Evolutionary conservation across 2,888 invertebrate species (phyloP).

Genomic region (Tuta absoluta): DNA sequence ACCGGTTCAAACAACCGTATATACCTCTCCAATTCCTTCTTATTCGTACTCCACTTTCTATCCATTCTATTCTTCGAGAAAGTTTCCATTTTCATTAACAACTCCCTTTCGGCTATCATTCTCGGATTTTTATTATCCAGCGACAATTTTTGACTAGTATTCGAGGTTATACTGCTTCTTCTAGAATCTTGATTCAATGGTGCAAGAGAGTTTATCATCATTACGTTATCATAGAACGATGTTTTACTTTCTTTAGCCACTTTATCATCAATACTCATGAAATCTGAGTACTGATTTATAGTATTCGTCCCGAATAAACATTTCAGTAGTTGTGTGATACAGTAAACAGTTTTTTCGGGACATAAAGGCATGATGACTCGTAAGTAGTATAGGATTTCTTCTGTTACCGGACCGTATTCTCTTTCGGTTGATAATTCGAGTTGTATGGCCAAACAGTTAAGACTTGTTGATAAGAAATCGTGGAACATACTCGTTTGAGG

Average conservation of each 20-base stretch:
- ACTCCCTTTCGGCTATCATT: slow-evolving; percentile 62
- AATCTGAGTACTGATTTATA: slow-evolving; percentile 69
- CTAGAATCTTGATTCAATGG: slow-evolving; percentile 48
- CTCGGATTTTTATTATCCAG: slow-evolving; percentile 60
- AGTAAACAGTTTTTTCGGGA: slow-evolving; percentile 85
- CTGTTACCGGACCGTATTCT: slow-evolving; percentile 88
- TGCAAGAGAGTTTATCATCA: slow-evolving; percentile 54
- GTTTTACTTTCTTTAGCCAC: slow-evolving; percentile 31
- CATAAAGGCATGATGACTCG: slow-evolving; percentile 86
- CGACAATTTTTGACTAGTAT: slow-evolving; percentile 61
- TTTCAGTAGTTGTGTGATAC: slow-evolving; percentile 89
- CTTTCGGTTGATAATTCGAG: slow-evolving; percentile 85
- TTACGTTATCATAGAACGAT: slow-evolving; percentile 61
- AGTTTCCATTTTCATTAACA: slow-evolving; percentile 70
- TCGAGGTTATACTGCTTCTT: slow-evolving; percentile 59
- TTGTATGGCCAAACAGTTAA: slow-evolving; percentile 85
- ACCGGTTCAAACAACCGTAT: slow-evolving; percentile 97
- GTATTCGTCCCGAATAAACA: slow-evolving; percentile 90
- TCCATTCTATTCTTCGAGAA: slow-evolving; percentile 72
- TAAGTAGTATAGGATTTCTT: slow-evolving; percentile 89
- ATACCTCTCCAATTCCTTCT: slow-evolving; percentile 84
- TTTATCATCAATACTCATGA: slow-evolving; percentile 58
- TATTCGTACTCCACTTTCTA: slow-evolving; percentile 75
- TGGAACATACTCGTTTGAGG: slow-evolving; percentile 88
- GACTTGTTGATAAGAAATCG: slow-evolving; percentile 82